Evolutionary conservation across 2,797 vertebrate genomes (phyloP).

Genomic region (Mionectes olivaceus): DNA sequence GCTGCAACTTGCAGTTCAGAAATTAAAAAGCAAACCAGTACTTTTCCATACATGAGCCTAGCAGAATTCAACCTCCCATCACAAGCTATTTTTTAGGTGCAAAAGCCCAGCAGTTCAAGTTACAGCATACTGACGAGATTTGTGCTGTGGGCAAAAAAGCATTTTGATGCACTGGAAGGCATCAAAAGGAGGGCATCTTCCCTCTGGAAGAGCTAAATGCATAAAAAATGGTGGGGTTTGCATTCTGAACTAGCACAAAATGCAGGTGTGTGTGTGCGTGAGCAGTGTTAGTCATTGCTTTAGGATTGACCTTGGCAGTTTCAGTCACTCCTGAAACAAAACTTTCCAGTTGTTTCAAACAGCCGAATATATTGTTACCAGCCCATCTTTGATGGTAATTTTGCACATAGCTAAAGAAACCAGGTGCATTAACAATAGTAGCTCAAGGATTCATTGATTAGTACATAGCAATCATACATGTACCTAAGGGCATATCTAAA

Average conservation of each 20-base stretch:
- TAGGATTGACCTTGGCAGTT: neutral
- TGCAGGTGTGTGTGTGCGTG: neutral
- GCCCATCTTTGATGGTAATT: neutral
- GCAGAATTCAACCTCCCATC: constrained; percentile 53
- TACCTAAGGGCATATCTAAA: constrained; percentile 29
- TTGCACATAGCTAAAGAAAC: neutral
- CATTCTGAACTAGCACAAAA: constrained; percentile 10
- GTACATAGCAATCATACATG: constrained; percentile 34
- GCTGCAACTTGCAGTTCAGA: constrained; percentile 16
- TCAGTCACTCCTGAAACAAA: neutral
- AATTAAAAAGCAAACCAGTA: constrained; percentile 58
- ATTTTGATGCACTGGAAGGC: constrained; percentile 37
- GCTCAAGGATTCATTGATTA: constrained; percentile 28
- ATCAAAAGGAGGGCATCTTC: neutral
- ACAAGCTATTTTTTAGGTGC: constrained; percentile 51
- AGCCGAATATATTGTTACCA: neutral
- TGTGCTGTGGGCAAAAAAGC: constrained; percentile 50
- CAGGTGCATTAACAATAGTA: constrained; percentile 3
- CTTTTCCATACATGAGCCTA: constrained; percentile 42
- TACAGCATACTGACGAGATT: constrained; percentile 66
- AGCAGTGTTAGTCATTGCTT: neutral
- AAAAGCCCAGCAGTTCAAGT: constrained; percentile 57
- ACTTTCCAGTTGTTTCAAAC: neutral
- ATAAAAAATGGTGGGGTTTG: neutral
- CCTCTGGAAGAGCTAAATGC: neutral